Evolutionary conservation across 1,140 invertebrate genomes (phyloP), one percentile per base, ranked within the genome.

Genomic region (Pinna nobilis): DNA sequence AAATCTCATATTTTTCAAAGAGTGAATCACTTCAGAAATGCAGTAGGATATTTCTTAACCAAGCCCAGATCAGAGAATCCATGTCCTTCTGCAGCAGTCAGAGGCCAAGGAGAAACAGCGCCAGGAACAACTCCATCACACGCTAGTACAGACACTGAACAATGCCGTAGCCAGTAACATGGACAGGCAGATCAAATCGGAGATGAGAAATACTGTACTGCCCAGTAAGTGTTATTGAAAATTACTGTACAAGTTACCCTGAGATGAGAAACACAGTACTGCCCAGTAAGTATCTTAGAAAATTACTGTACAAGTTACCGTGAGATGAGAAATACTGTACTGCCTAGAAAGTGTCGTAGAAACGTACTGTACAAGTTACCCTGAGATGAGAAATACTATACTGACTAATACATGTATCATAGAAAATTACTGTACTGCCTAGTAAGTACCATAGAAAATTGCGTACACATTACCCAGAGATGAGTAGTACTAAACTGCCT

Each of bases 171-270:
- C 77, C 7, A 77, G 68, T 28, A 87, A 84, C 65, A 41, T 90
- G 15, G 86, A 90, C 23, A 84, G 80, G 30, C 63, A 77, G 0
- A 74, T 89, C 3, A 79, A 77, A 41, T 57, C 74, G 6, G 86
- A 88, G 65, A 77, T 88, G 25, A 70, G 76, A 23, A 83, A 63
- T 32, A 77, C 67, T 7, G 69, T 89, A 28, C 49, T 85, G 4
- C 86, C 87, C 41, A 76, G 86, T 87, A 77, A 77, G 84, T 70
- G n/a, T n/a, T n/a, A n/a, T n/a, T n/a, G n/a, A n/a, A n/a, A n/a
- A n/a, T n/a, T n/a, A n/a, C n/a, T n/a, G n/a, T n/a, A n/a, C n/a
- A n/a, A n/a, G n/a, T n/a, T n/a, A n/a, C n/a, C n/a, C 74, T 4
- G 86, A 88, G 65, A 77, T 88, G 25, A 70, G 76, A 23, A 83